Evolutionary conservation across 2,888 invertebrate genomes (phyloP).

Genomic region (Andrena marginata): DNA sequence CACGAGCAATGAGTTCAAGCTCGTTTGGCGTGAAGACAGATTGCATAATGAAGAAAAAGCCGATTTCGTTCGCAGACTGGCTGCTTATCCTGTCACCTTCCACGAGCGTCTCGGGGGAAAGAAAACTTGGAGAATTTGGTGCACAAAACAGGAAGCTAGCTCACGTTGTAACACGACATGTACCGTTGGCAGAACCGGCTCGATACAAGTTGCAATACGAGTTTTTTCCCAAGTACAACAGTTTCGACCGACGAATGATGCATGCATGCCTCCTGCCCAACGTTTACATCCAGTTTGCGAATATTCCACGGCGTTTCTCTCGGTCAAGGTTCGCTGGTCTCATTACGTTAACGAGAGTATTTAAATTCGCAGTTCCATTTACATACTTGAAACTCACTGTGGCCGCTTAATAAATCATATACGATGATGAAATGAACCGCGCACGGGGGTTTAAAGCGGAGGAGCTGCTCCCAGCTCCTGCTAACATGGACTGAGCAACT

Average conservation of each 20-base stretch:
- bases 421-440: constrained; percentile 21
- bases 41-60: constrained; percentile 12
- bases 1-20: constrained; percentile 26
- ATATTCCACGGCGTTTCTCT: constrained; percentile 19
- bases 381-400: background rate
- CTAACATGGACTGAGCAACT: background rate
- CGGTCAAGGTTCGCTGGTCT: constrained; percentile 53
- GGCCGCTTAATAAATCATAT: constrained; percentile 21
- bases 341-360: constrained; percentile 28
- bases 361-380: constrained; percentile 19
- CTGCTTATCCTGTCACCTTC: constrained; percentile 61
- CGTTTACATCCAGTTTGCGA: constrained; percentile 61
- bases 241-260: constrained; percentile 45
- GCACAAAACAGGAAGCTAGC: constrained; percentile 35
- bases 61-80: constrained; percentile 58
- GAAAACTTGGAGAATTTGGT: constrained; percentile 33
- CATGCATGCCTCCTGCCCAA: constrained; percentile 13
- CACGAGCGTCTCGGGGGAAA: background rate
- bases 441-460: background rate
- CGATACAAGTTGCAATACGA: constrained; percentile 16
- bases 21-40: constrained; percentile 2
- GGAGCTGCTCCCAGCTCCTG: background rate
- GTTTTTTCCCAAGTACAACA: constrained; percentile 13
- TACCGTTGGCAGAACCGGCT: constrained; percentile 62
- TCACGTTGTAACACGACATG: constrained; percentile 32